A percentile compares a stretch with the other conserved stretches of the same genome.
Conservation (phyloP, 2,888 invertebrate species). For the Calephelis perditalis region DNA sequence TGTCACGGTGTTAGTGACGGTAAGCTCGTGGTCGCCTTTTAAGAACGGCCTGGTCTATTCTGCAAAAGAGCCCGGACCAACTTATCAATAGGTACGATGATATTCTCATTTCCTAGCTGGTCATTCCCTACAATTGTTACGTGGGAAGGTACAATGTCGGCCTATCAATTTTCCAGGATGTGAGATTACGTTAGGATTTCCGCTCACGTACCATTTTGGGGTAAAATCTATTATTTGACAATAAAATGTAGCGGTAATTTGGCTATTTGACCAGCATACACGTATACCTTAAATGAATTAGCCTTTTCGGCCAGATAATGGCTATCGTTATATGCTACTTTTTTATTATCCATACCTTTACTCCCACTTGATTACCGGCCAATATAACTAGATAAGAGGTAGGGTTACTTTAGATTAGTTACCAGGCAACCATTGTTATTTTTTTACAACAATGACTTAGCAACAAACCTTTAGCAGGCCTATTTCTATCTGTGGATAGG, state of each 20-base stretch:
- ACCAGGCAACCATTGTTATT: too few species aligned
- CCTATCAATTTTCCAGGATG: neutral
- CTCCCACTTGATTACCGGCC: too few species aligned
- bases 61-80: neutral
- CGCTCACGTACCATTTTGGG: neutral
- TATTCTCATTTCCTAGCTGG: neutral
- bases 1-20: too few species aligned
- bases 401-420: too few species aligned
- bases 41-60: too few species aligned
- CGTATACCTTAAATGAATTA: neutral
- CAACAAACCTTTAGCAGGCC: too few species aligned
- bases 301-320: neutral
- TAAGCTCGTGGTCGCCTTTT: too few species aligned
- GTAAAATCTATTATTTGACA: neutral
- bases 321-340: too few species aligned
- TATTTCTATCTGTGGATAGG: too few species aligned
- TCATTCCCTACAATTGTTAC: neutral
- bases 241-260: neutral
- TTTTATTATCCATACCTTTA: too few species aligned
- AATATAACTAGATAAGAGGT: too few species aligned
- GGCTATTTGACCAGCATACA: neutral
- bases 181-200: constrained; percentile 4
- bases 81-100: neutral
- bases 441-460: too few species aligned
- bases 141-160: neutral